phyloP scores from a whole-genome alignment of 2,888 invertebrate species.

The Drosophila neotestacea region DNA sequence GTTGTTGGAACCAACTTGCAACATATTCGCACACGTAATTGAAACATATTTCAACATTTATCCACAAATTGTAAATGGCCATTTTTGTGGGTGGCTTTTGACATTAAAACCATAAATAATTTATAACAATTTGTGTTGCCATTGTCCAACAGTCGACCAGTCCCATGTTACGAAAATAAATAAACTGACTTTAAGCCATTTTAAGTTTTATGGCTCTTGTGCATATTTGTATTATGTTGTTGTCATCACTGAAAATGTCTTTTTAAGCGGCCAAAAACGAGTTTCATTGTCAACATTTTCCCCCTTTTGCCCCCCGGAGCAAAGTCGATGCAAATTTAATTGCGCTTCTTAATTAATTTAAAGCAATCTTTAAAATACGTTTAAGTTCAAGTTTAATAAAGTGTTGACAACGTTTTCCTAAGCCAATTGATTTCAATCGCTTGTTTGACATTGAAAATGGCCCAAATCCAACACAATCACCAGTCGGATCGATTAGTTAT shows the following conservation, averaged over 20 bases:
- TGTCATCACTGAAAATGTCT: constrained; percentile 22
- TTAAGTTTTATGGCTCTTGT: constrained; percentile 46
- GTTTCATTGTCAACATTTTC: constrained; percentile 26
- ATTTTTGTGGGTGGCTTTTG: constrained; percentile 60
- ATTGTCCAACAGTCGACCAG: constrained; percentile 25
- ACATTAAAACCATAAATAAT: constrained; percentile 57
- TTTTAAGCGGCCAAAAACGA: constrained; percentile 33
- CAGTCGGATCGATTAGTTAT: constrained; percentile 5
- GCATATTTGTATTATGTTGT: constrained; percentile 41
- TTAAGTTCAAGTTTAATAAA: constrained; percentile 33
- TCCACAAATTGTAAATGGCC: constrained; percentile 36
- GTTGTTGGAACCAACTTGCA: not conserved
- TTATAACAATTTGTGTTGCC: constrained; percentile 54
- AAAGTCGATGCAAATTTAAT: constrained; percentile 51
- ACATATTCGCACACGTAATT: constrained; percentile 34
- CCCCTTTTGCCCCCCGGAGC: constrained; percentile 2
- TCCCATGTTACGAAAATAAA: constrained; percentile 16
- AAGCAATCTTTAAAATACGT: constrained; percentile 53
- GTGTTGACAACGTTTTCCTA: constrained; percentile 30
- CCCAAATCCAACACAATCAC: constrained; percentile 20
- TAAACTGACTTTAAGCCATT: constrained; percentile 29
- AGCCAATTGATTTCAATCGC: constrained; percentile 22
- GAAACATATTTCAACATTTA: constrained; percentile 44
- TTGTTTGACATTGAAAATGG: constrained; percentile 40
- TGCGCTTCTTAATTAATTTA: constrained; percentile 65